Base-by-base conservation (phyloP, 2,113 vertebrate species). In the Raphicerus campestris region DNA sequence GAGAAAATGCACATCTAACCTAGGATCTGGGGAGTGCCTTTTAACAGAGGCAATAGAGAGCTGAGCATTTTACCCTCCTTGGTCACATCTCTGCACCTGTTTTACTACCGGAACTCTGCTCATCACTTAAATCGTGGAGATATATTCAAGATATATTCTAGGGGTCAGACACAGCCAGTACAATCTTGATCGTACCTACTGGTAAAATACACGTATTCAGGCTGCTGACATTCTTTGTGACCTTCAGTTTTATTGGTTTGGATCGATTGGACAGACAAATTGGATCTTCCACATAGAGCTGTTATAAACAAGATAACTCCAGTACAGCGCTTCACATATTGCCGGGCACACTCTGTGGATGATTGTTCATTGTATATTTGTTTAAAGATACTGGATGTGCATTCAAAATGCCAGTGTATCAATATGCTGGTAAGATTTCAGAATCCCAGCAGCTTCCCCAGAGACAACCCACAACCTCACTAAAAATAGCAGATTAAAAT, bases 321-420 rank as follows among this genome's bases (percentile, higher is more conserved):
- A 30, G 32, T 3, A 10, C 26, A 28, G 51, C 16, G 0, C 49
- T 53, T 51, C 10, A 55, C 55, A 5, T 6, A 6, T 7, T 3
- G 28, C 28, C 70, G 2, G 3, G 61, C 32, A 15, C 28, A 9
- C 24, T 80, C 16, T 1, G 0, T 2, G 47, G 45, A 22, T 16
- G 53, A 26, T 32, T 75, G 73, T 32, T 84, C 32, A 2, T 32
- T 2, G 0, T 11, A 1, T 42, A 4, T 47, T 58, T 39, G 7
- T 75, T 39, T 56, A 32, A 81, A 56, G 28, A 77, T 53, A 42
- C 15, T 2, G 73, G 24, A 3, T 16, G 1, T 75, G 55, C 32
- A 3, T 42, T 70, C 47, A 13, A 2, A 63, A 51, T 30, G 60
- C 86, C 24, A 16, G 15, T 2, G 0, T 10, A 1, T 60, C 45